Conservation (phyloP, 2,797 vertebrate species). For the Tolypeutes matacus region DNA sequence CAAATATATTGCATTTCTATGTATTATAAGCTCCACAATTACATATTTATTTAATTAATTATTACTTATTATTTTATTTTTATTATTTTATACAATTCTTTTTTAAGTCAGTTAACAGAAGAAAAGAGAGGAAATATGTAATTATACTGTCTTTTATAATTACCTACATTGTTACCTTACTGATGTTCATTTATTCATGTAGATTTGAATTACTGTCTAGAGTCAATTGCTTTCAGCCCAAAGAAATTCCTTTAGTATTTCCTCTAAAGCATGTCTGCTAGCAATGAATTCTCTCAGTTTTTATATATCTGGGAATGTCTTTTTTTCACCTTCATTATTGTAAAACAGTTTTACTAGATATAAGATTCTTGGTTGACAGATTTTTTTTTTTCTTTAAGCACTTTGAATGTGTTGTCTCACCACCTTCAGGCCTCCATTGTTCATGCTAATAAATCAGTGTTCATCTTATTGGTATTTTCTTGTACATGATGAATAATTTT, state of each 20-base stretch:
- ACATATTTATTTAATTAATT: background rate
- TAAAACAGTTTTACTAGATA: too few species aligned
- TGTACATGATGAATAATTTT: background rate
- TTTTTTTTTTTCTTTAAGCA: background rate
- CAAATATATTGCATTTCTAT: background rate
- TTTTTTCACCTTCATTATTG: constrained; percentile 22
- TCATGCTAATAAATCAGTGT: constrained; percentile 2
- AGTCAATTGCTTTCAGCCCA: background rate
- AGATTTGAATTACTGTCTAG: constrained; percentile 3
- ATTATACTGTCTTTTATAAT: background rate
- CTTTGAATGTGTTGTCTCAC: constrained; percentile 9
- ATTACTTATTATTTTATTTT: too few species aligned
- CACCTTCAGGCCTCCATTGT: background rate
- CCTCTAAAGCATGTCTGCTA: background rate
- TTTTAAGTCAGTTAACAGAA: constrained; percentile 1
- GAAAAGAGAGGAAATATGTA: background rate
- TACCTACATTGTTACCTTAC: background rate
- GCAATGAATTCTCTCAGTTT: background rate
- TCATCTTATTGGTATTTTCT: background rate
- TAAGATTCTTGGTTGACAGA: background rate
- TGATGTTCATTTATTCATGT: background rate
- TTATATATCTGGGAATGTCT: constrained; percentile 12
- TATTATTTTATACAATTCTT: background rate
- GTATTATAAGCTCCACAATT: background rate
- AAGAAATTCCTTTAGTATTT: constrained; percentile 20